Percentiles rank a stretch among this genome's conserved stretches.
phyloP scores from a whole-genome alignment of 1,140 invertebrate genomes.

The Eufriesea mexicana region DNA sequence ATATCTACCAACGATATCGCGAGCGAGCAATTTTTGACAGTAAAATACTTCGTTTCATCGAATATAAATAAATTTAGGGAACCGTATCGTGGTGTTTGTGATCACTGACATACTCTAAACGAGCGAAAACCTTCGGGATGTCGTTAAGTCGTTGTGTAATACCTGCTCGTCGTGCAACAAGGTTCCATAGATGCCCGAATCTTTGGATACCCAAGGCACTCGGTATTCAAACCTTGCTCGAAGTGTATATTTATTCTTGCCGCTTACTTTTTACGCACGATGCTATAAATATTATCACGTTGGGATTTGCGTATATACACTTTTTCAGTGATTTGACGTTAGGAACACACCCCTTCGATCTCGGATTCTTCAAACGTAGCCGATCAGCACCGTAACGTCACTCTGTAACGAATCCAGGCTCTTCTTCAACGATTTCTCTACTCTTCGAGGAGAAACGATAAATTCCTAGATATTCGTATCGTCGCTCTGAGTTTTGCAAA shows the following conservation, averaged over 20 bases:
- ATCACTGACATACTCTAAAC: background rate
- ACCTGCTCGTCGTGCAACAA: background rate
- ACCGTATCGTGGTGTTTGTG: background rate
- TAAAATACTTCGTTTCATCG: too few species aligned
- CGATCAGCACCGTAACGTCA: conserved; percentile 17
- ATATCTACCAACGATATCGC: too few species aligned
- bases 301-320: conserved; percentile 54
- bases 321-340: conserved; percentile 48
- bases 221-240: conserved; percentile 28
- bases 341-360: conserved; percentile 22
- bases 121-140: background rate
- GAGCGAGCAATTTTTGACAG: too few species aligned
- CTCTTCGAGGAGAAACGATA: background rate
- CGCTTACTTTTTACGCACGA: conserved; percentile 58
- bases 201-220: conserved; percentile 7
- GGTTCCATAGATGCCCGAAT: conserved; percentile 19
- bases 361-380: conserved; percentile 44
- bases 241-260: conserved; percentile 60
- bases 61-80: background rate
- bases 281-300: conserved; percentile 62
- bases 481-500: background rate
- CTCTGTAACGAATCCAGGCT: conserved; percentile 13
- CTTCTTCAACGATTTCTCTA: background rate
- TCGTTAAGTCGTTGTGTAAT: conserved; percentile 5
- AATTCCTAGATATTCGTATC: background rate